A percentile compares a stretch with the other conserved stretches of the same genome.
Evolutionary conservation across 2,888 invertebrate genomes (phyloP).

Genomic region (Chironomus tentans): DNA sequence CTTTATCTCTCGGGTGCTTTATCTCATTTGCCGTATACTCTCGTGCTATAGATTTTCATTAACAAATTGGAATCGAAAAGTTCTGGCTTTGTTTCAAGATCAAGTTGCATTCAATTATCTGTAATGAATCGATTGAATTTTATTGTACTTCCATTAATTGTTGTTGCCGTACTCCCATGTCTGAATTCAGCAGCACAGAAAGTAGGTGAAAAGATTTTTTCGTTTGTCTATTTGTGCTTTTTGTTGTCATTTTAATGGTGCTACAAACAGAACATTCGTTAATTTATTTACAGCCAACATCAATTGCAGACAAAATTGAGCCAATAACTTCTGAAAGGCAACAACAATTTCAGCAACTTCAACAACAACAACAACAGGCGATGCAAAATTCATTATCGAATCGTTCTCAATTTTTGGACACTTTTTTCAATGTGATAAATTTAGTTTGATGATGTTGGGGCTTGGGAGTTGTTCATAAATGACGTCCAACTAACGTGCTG

Average conservation of each 20-base stretch:
- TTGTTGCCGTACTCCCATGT: not conserved
- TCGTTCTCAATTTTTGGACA: slow-evolving; percentile 7
- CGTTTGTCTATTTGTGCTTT: not conserved
- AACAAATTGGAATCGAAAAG: not conserved
- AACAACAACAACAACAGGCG: not conserved
- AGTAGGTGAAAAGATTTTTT: not conserved
- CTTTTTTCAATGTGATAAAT: not conserved
- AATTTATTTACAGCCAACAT: not conserved
- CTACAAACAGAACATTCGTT: not conserved
- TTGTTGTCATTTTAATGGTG: not conserved
- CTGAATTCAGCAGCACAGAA: not conserved
- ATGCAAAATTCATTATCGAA: not conserved
- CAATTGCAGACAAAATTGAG: slow-evolving; percentile 10
- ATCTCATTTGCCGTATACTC: not conserved
- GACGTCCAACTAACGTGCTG: no score
- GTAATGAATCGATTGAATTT: not conserved
- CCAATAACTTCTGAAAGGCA: not conserved
- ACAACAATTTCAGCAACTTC: no score
- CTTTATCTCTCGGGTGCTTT: no score
- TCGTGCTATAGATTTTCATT: not conserved
- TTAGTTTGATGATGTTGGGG: no score
- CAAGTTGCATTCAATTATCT: not conserved
- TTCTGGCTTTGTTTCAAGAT: slow-evolving; percentile 1
- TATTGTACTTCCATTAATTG: not conserved
- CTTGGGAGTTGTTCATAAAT: no score